Conservation (phyloP, 2,113 vertebrate genomes). For the Cyanoramphus novaezelandiae region DNA sequence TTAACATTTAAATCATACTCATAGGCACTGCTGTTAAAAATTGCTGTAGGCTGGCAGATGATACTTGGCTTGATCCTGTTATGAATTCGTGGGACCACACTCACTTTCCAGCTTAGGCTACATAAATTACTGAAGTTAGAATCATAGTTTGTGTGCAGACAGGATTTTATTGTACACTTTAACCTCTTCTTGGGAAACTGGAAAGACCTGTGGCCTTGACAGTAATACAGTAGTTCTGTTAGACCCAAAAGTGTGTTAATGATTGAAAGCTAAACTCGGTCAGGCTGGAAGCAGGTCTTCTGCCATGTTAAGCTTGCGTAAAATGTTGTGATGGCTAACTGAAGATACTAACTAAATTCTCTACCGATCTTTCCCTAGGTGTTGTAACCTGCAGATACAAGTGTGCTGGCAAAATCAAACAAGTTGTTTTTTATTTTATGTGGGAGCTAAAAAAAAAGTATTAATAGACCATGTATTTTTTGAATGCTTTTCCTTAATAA, state of each 20-base stretch:
- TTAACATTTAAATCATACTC: neutral
- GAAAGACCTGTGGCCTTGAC: neutral
- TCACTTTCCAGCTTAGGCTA: neutral
- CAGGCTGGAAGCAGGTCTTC: neutral
- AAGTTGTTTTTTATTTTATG: neutral
- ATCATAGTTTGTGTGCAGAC: neutral
- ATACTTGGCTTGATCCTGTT: neutral
- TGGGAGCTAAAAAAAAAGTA: neutral
- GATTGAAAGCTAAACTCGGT: neutral
- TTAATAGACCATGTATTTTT: neutral
- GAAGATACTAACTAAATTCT: neutral
- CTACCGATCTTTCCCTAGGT: conserved; percentile 18
- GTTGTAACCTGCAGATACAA: neutral
- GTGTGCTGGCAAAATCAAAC: neutral
- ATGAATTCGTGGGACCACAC: neutral
- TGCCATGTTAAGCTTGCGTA: neutral
- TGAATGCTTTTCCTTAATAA: neutral
- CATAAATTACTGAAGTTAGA: neutral
- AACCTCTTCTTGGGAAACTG: neutral
- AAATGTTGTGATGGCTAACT: neutral
- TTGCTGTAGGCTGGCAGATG: neutral
- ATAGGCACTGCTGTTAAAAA: neutral
- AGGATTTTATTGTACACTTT: neutral
- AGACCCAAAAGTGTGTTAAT: neutral
- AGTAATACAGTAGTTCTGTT: neutral